Base-by-base conservation (phyloP, 2,797 vertebrate species). In the Acrossocheilus wenchowensis region DNA sequence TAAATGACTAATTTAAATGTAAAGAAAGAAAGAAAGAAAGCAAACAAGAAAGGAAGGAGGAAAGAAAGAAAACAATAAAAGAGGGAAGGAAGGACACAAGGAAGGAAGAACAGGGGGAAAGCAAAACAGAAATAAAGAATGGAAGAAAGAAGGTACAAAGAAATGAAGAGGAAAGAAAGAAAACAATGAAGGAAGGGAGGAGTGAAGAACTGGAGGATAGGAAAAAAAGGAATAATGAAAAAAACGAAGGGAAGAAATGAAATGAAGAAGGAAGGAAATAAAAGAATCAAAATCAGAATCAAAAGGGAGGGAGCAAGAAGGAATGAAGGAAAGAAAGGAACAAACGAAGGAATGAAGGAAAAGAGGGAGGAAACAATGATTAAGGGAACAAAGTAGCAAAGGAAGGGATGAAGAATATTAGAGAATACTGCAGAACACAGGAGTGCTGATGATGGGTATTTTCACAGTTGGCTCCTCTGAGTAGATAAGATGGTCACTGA, bases 61-160 rank as follows among this genome's bases (percentile, higher is more conserved):
- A 41, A 50, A 41, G 23, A n/a, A 74, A 81, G 71, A 73, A 57
- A 87, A 0, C 2, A 62, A 45, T 1, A 6, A 6, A 60, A 1
- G 3, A 34, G 9, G 19, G 7, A 75, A 36, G 1, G 17, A 19
- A 62, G 5, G 23, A 68, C 30, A 2, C 30, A 30, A 7, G 39
- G 39, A 41, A 1, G 39, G 54, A 43, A 50, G 14, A 82, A 66
- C 74, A 45, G 34, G 41, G 66, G 77, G 87, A 92, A 91, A 93
- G 39, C 21, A 69, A 50, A 60, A 43, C 54, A 34, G 68, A 23
- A 54, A 26, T 81, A 57, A 81, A 57, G 43, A 43, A 78, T 78
- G 84, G 91, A 92, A 66, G 26, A 34, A 66, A 17, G 26, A 64
- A 92, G 45, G 90, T 87, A 88, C 91, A 92, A 91, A 93, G 92